A percentile compares a stretch with the other conserved stretches of the same genome.
Conservation (phyloP, 2,797 vertebrate species). For the Peromyscus nudipes region DNA sequence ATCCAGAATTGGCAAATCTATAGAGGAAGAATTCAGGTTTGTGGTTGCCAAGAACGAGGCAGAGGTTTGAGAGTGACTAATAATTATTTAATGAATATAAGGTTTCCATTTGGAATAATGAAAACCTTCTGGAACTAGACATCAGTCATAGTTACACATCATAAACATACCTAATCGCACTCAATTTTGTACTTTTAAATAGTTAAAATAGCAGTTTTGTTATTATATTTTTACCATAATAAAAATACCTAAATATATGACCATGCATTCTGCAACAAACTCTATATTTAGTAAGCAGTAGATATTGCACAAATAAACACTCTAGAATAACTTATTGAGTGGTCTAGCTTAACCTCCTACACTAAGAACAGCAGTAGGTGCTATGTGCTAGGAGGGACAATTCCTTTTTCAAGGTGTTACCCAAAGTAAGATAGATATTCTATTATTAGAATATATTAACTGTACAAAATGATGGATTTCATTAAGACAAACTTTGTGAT, state of each 20-base stretch:
- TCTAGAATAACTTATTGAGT: not conserved
- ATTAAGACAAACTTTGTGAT: not conserved
- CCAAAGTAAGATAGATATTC: not conserved
- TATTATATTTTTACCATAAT: not conserved
- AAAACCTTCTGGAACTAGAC: not conserved
- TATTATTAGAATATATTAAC: not conserved
- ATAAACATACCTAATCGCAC: not conserved
- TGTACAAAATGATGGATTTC: not conserved
- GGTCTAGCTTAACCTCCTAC: not conserved
- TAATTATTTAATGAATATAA: not conserved
- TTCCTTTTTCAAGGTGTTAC: not conserved
- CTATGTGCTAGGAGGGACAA: not conserved
- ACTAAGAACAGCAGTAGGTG: not conserved
- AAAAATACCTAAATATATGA: not conserved
- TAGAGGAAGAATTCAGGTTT: not conserved
- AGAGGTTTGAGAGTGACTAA: not conserved
- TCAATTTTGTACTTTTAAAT: slow-evolving; percentile 15
- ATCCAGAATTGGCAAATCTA: slow-evolving; percentile 5
- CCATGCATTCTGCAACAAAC: not conserved
- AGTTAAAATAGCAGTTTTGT: not conserved
- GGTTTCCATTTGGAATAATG: slow-evolving; percentile 15
- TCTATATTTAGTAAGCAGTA: not conserved
- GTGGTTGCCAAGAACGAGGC: not conserved
- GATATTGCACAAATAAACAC: not conserved
- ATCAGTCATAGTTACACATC: not conserved